Evolutionary conservation across 2,113 vertebrate species (phyloP).

Genomic region (Dipodomys ordii): DNA sequence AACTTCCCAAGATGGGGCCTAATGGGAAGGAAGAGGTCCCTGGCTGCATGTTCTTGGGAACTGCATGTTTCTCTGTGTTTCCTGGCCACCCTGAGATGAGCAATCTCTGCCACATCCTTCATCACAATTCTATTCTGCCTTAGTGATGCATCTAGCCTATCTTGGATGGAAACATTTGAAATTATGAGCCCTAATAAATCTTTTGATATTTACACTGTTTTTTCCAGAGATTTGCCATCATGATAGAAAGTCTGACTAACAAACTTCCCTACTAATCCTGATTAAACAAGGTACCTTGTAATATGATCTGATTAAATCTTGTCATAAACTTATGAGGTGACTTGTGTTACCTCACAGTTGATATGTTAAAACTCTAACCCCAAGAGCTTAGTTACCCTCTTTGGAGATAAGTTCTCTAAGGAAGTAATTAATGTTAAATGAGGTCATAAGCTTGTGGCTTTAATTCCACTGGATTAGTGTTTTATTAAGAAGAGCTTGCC

Average conservation of each 20-base stretch:
- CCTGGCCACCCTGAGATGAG: no score
- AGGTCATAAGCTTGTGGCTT: not conserved
- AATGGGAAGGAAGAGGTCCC: no score
- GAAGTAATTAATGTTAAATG: not conserved
- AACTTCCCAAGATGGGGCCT: no score
- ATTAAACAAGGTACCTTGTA: not conserved
- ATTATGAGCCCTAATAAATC: not conserved
- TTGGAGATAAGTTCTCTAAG: not conserved
- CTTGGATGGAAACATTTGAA: not conserved
- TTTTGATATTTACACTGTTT: no score
- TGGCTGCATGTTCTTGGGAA: no score
- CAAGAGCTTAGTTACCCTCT: not conserved
- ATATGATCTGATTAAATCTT: not conserved
- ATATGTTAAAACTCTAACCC: not conserved
- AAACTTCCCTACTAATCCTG: not conserved
- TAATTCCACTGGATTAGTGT: not conserved
- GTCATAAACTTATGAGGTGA: not conserved
- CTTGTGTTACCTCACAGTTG: not conserved
- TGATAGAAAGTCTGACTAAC: not conserved
- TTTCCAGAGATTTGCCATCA: no score
- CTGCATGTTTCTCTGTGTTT: no score
- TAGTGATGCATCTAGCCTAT: no score
- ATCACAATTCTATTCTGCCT: no score
- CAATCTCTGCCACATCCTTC: no score
- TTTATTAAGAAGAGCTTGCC: not conserved